A percentile compares a stretch with the other conserved stretches of the same genome.
Conservation (phyloP, 1,140 invertebrate species). For the Eufriesea mexicana region DNA sequence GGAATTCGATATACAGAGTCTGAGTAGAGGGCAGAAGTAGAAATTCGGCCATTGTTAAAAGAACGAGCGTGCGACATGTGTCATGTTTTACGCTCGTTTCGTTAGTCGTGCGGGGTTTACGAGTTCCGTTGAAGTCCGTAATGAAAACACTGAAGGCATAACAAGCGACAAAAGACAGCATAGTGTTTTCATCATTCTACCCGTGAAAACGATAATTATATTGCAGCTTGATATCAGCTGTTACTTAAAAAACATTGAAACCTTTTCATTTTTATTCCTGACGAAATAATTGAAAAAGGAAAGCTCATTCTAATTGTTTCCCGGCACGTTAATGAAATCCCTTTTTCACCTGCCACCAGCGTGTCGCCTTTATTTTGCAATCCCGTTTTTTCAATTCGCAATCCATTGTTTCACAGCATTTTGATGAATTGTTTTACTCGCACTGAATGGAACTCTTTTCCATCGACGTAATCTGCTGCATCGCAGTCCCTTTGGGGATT, state of each 20-base stretch:
- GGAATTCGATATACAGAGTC: background rate
- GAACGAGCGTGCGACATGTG: background rate
- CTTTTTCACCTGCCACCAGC: constrained; percentile 8
- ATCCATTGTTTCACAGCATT: constrained; percentile 30
- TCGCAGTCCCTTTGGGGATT: constrained; percentile 34
- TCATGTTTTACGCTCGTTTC: background rate
- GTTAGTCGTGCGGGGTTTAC: background rate
- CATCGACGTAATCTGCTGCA: constrained; percentile 21
- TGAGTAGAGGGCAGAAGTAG: background rate
- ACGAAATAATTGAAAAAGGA: background rate
- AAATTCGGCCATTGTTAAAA: background rate
- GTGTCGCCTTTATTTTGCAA: constrained; percentile 31
- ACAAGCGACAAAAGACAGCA: background rate
- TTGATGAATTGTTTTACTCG: constrained; percentile 40
- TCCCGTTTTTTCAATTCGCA: constrained; percentile 16
- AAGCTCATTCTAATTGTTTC: constrained; percentile 26
- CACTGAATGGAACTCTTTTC: constrained; percentile 27
- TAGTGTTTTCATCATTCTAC: background rate
- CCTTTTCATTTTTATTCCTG: background rate
- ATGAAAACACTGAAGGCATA: background rate
- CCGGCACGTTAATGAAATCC: constrained; percentile 8
- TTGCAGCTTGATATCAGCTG: background rate
- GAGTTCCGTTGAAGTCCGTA: background rate
- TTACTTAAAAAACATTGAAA: background rate
- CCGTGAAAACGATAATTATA: background rate